phyloP scores from a whole-genome alignment of 2,797 vertebrate species.

The Gorsachius magnificus region DNA sequence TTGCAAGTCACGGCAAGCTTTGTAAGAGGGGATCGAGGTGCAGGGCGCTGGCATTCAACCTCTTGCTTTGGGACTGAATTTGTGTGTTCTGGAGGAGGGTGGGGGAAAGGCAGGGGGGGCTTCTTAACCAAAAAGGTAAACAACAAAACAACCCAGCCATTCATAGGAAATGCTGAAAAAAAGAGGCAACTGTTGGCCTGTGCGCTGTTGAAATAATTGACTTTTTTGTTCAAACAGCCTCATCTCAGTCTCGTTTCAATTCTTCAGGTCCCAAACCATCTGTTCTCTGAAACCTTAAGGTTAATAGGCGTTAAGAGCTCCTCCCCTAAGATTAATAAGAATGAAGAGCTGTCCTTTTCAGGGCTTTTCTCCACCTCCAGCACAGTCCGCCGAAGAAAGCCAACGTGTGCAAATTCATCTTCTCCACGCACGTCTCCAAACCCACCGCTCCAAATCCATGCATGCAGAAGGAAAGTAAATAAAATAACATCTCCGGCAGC shows the following conservation, averaged over 20 bases:
- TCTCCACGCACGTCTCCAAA: neutral
- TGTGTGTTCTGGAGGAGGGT: neutral
- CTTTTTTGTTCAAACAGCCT: neutral
- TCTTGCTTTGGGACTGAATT: neutral
- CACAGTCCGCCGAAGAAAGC: neutral
- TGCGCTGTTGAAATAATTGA: neutral
- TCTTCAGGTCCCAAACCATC: neutral
- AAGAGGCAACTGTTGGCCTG: neutral
- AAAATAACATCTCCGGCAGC: constrained; percentile 1
- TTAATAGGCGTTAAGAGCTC: neutral
- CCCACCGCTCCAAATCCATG: neutral
- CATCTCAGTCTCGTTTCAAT: neutral
- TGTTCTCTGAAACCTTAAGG: neutral
- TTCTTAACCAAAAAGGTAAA: neutral
- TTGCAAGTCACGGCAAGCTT: neutral
- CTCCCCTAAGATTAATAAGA: constrained; percentile 3
- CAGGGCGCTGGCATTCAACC: neutral
- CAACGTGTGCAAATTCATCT: neutral
- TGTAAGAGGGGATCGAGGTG: neutral
- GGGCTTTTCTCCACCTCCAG: neutral
- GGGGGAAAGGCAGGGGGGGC: no score
- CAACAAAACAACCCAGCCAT: neutral
- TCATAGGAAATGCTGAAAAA: neutral
- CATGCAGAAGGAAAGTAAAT: constrained; percentile 16
- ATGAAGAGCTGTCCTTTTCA: neutral